Evolutionary conservation across 2,888 invertebrate genomes (phyloP).

Genomic region (Ormia ochracea): DNA sequence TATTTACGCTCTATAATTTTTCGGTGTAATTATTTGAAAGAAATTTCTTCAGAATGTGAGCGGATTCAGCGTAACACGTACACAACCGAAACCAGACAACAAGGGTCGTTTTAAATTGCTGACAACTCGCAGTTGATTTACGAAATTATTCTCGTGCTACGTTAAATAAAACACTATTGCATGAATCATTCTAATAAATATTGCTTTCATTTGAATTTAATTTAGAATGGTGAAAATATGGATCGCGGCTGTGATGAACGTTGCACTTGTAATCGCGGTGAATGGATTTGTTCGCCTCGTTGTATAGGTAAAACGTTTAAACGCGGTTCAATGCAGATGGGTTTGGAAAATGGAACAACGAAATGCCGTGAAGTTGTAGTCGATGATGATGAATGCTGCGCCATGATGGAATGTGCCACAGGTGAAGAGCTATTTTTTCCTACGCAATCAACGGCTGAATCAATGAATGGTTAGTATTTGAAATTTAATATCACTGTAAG

Average conservation of each 20-base stretch:
- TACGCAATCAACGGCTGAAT: conserved; percentile 63
- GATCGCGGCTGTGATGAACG: conserved; percentile 86
- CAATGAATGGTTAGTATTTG: conserved; percentile 62
- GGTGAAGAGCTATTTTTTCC: conserved; percentile 76
- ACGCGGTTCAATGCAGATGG: conserved; percentile 79
- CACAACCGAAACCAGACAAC: too few species aligned
- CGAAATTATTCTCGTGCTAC: not conserved
- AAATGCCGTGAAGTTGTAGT: conserved; percentile 84
- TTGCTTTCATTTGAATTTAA: not conserved
- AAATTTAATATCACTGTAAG: not conserved
- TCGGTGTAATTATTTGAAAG: not conserved
- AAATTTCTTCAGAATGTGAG: not conserved
- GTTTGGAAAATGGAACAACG: conserved; percentile 79
- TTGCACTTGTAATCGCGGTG: conserved; percentile 85
- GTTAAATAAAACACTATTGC: not conserved
- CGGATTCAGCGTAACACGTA: not conserved
- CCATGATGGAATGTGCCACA: conserved; percentile 81
- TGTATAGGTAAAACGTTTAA: conserved; percentile 84
- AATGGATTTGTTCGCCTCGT: conserved; percentile 84
- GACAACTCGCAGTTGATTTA: not conserved
- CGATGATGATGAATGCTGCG: conserved; percentile 84
- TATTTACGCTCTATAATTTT: conserved; percentile 52
- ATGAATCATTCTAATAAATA: conserved; percentile 30
- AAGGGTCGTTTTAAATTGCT: not conserved
- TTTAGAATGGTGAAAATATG: conserved; percentile 83